Evolutionary conservation across 2,888 invertebrate species (phyloP), one percentile per base, ranked within the genome.

Genomic region (Chrysodeixis includens): DNA sequence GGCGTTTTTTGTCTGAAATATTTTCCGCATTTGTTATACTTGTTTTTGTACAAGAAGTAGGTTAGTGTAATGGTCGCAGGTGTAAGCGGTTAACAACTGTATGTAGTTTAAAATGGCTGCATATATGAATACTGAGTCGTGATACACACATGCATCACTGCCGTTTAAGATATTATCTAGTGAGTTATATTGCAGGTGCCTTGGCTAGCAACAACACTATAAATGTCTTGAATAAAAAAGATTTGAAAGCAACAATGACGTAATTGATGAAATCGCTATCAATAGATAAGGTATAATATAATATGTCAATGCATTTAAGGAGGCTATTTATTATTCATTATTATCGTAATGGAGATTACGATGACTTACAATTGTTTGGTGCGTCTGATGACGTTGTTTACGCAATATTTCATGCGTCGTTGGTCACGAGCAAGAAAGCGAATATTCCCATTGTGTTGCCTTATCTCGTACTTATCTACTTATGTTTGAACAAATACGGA

Each of bases 361-460:
- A 69, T 65, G 71, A 76, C 70, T 76, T 76, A 80, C 64, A 55
- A 69, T 71, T 62, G 62, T 67, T 77, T 66, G 66, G 62, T 71
- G 44, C 66, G 71, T 73, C 69, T 69, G 73, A 82, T 82, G 82
- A 82, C 83, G 78, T 71, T 71, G 68, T 84, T 87, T 86, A 83
- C 85, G 86, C 82, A 85, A 86, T 72, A 64, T 69, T 79, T 81
- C 79, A 85, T 85, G 87, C 84, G 82, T 86, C 82, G 84, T 69
- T 82, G 79, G 77, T 75, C 80, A 81, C 81, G 78, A 82, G 76
- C 80, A 83, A 85, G 88, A 88, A 88, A 88, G 88, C 85, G 85
- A 86, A 84, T 84, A 84, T 80, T 66, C 77, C 71, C 66, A 76
- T 82, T 78, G 78, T 74, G 69, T 76, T 68, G 74, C 55, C 57